Evolutionary conservation across 35 echinoderm and acorn worm species (phyloP).

Genomic region (Diadema setosum): DNA sequence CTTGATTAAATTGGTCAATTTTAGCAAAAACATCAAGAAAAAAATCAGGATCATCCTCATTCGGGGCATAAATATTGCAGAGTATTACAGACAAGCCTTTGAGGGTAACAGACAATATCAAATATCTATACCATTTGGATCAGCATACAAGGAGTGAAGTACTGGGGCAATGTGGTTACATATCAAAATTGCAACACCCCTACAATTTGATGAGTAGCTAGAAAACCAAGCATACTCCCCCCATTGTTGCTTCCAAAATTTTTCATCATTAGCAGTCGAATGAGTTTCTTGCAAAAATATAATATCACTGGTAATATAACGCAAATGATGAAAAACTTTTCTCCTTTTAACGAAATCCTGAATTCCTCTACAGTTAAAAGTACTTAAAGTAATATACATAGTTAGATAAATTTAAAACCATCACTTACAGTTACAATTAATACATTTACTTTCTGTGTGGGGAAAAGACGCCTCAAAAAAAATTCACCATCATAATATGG

Average conservation of each 20-base stretch:
- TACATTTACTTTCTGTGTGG: no score
- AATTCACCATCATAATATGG: no score
- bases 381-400: not conserved
- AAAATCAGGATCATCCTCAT: conserved; percentile 10
- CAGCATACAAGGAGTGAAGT: not conserved
- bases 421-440: no score
- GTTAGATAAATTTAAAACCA: not conserved
- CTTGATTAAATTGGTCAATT: not conserved
- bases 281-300: not conserved
- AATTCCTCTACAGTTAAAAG: not conserved
- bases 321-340: no score
- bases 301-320: not conserved
- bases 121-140: not conserved
- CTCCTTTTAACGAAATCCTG: not conserved
- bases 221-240: not conserved
- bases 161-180: not conserved
- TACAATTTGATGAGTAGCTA: conserved; percentile 1
- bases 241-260: conserved; percentile 14
- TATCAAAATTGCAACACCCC: not conserved
- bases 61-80: not conserved
- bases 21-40: not conserved
- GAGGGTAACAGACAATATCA: not conserved
- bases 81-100: not conserved
- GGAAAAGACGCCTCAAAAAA: no score
- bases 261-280: no score